phyloP scores from a whole-genome alignment of 2,797 vertebrate genomes.

The Tapera naevia region DNA sequence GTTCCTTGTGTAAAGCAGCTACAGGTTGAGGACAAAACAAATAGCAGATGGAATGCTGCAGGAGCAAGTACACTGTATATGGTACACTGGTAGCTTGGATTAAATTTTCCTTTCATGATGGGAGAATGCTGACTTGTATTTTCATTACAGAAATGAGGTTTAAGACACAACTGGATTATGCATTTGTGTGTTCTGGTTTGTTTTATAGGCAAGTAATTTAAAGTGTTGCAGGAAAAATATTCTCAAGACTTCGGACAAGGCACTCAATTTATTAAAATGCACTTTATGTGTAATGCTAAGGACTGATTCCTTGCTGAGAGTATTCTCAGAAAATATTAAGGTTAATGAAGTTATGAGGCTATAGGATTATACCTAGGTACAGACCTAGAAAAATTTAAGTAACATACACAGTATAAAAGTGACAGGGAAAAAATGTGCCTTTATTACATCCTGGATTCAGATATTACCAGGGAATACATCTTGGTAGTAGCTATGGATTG shows the following conservation, averaged over 20 bases:
- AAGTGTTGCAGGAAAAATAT: neutral
- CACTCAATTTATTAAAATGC: neutral
- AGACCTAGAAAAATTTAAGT: too few species aligned
- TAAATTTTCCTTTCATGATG: neutral
- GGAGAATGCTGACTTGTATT: neutral
- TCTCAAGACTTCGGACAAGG: neutral
- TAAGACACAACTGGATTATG: neutral
- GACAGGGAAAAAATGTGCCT: too few species aligned
- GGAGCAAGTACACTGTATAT: neutral
- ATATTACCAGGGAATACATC: too few species aligned
- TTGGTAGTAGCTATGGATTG: too few species aligned
- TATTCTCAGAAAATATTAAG: neutral
- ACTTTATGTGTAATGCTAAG: neutral
- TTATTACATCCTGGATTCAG: too few species aligned
- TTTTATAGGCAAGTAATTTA: neutral
- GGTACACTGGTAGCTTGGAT: neutral
- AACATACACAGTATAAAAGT: too few species aligned
- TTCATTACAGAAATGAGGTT: neutral
- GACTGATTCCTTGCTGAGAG: neutral
- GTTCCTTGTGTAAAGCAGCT: neutral
- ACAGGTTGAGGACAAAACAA: neutral
- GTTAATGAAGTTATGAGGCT: rapidly evolving
- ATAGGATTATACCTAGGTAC: too few species aligned
- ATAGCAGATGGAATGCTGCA: neutral
- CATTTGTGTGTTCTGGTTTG: neutral